Evolutionary conservation across 2,113 vertebrate genomes (phyloP).

Genomic region (Syngnathus typhle): DNA sequence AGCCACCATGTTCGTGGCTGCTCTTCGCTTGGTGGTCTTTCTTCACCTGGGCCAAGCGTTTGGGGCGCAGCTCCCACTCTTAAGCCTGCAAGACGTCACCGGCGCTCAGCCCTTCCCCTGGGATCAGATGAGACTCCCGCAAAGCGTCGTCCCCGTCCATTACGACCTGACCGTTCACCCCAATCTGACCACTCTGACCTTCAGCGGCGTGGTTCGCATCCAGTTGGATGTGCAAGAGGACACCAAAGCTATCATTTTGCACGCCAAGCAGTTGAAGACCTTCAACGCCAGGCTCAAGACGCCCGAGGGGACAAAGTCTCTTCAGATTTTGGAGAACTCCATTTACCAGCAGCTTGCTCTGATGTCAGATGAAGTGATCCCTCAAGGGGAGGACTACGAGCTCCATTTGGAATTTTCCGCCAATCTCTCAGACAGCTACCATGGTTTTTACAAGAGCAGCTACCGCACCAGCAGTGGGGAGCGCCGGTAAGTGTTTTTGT

Average conservation of each 20-base stretch:
- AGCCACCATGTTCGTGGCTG: conserved; percentile 35
- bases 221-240: conserved; percentile 63
- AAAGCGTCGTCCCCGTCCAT: conserved; percentile 69
- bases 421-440: conserved; percentile 78
- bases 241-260: conserved; percentile 75
- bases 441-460: conserved; percentile 87
- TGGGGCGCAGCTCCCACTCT: conserved; percentile 48
- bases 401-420: conserved; percentile 72
- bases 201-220: conserved; percentile 70
- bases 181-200: conserved; percentile 78
- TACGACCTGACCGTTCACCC: conserved; percentile 82
- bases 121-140: conserved; percentile 77
- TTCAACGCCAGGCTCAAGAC: conserved; percentile 56
- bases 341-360: conserved; percentile 77
- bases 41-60: conserved; percentile 2
- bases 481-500: conserved; percentile 66
- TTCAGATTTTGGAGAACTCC: conserved; percentile 72
- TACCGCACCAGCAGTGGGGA: conserved; percentile 78
- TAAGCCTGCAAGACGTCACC: conserved; percentile 45
- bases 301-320: conserved; percentile 20
- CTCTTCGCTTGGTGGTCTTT: conserved; percentile 36
- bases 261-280: conserved; percentile 74
- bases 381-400: conserved; percentile 63
- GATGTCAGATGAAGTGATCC: conserved; percentile 58
- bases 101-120: conserved; percentile 76